These are phyloP conservation scores for Chaetura pelagica DNA, from an alignment of 2,113 vertebrate species.

Conservation along the genomic window DNA sequence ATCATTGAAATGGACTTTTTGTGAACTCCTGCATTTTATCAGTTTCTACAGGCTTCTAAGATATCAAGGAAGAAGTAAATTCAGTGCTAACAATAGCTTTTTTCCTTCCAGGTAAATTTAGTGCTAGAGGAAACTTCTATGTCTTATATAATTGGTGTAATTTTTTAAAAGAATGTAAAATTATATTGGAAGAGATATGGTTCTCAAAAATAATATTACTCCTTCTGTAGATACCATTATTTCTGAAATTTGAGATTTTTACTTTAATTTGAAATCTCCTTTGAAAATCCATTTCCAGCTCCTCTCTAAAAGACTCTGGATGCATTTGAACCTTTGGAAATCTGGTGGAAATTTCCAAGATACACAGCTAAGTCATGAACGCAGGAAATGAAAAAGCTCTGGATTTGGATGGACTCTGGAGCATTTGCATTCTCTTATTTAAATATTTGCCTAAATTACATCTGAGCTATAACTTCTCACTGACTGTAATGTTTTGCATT, in stretches of 20 bases:
- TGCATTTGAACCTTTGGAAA: neutral
- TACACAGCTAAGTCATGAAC: neutral
- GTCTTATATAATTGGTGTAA: neutral
- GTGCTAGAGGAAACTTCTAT: neutral
- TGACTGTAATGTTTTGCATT: neutral
- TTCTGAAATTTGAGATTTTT: constrained; percentile 7
- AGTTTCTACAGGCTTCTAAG: neutral
- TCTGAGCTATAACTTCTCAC: neutral
- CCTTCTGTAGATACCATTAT: neutral
- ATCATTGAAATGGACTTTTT: neutral
- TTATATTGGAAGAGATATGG: neutral
- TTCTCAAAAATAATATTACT: neutral
- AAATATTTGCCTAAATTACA: constrained; percentile 13
- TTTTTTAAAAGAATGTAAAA: neutral
- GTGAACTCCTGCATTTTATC: neutral
- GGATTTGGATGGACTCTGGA: neutral
- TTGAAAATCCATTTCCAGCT: neutral
- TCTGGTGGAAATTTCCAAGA: neutral
- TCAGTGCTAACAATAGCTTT: neutral
- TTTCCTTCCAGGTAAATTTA: neutral
- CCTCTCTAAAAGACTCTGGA: neutral
- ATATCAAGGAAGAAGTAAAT: neutral
- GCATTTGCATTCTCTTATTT: neutral
- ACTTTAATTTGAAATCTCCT: neutral
- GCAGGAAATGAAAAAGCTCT: constrained; percentile 2